Base-by-base conservation (phyloP, 1,140 invertebrate genomes). In the Drosophila pseudoananassae region DNA sequence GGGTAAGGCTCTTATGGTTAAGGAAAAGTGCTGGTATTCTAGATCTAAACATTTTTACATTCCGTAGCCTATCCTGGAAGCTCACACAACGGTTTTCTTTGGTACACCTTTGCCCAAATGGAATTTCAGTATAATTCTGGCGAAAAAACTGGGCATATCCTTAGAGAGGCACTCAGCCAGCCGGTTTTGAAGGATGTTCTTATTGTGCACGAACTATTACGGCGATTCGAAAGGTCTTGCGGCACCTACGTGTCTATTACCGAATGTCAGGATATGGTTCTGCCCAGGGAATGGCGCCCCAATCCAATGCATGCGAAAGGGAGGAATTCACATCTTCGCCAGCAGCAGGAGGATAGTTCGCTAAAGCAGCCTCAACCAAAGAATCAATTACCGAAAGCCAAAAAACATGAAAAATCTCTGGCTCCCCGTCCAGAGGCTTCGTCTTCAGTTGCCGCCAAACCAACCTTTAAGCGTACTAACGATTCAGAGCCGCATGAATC, bases 31-130 rank as follows among this genome's bases (percentile, higher is more conserved):
- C 4, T 40, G 38, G 38, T 10, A 5, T 27, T 40, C 38, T 45
- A 20, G 12, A 20, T 20, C 9, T 17, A 12, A 46, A 9, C 7
- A 7, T 20, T 3, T 20, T 14, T 23, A 9, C 9, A 10, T 23
- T 17, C n/a, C 63, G 7, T 50, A 75, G 90, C 73, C 15, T 91
- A 92, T 73, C 54, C 72, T 0, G 73, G 60, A 7, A 90, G 59
- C 53, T 50, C 56, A 0, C 33, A 57, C 8, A 75, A 84, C 29
- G 45, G 58, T 0, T 17, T 43, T 17, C 51, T 83, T 0, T 88
- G 83, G 78, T 6, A 73, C 14, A 23, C 14, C 2, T 88, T 58
- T 25, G 78, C 71, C 12, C 69, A 85, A 20, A 87, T 84, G 76
- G 79, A 88, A 3, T 49, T 9, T 6, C 49, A 78, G 4, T 76